Evolutionary conservation across 2,888 invertebrate species (phyloP), one percentile per base, ranked within the genome.

Genomic region (Ellobium chinense): DNA sequence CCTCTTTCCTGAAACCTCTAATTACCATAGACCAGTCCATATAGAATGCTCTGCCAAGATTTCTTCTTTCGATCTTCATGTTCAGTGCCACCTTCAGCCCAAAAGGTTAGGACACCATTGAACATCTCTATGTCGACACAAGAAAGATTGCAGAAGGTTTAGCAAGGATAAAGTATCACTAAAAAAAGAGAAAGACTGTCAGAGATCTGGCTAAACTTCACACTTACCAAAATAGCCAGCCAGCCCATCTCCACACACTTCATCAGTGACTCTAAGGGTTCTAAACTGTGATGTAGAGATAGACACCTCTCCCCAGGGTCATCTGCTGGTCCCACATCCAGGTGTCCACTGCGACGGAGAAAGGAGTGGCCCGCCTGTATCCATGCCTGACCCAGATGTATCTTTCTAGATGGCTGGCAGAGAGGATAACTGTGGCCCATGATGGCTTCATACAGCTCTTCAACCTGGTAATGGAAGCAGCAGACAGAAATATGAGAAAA

Each of bases 211-310:
- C n/a, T n/a, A n/a, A n/a, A n/a, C n/a, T n/a, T n/a, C n/a, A 46
- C 9, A 81, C 90, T 84, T 74, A 97, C 97, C 91, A 98, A 92
- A 89, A 99, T 96, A 0, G 97, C 94, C 93, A 99, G 95, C 97
- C 99, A 99, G 90, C 97, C 96, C 95, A 97, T 96, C 88, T 96
- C 95, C 7, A 98, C 95, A 92, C 98, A 97, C 87, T 97, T 96
- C 27, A 96, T 95, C 77, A 99, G 93, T 78, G 96, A 96, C 92
- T 97, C 96, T 46, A 99, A 92, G 3, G 94, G 93, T 7, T 95
- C 93, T 76, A 93, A 83, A 82, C 92, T 92, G 46, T 91, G 91
- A 65, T 93, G 92, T 18, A 94, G 86, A n/a, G 93, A 81, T 68
- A 94, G 85, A 31, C 94, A 82, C 62, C 88, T 69, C 1, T 36